A percentile compares a stretch with the other conserved stretches of the same genome.
These are phyloP conservation scores for Apolygus lucorum DNA, from an alignment of 1,140 invertebrate genomes.

Conservation along the genomic window DNA sequence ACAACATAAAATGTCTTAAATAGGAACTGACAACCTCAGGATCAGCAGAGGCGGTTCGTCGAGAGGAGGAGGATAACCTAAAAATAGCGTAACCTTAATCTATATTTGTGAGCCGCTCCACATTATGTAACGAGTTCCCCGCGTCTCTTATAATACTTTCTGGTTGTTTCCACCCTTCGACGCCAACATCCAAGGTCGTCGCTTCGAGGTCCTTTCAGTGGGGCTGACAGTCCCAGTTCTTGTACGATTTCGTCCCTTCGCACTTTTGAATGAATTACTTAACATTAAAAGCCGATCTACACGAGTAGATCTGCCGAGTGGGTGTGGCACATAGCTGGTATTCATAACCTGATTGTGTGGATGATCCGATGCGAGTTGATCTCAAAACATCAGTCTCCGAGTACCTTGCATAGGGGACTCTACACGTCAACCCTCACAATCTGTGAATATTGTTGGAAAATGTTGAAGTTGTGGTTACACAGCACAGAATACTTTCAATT, in stretches of 20 bases:
- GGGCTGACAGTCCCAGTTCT: not conserved
- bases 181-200: too few species aligned
- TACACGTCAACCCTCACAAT: too few species aligned
- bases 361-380: too few species aligned
- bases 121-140: not conserved
- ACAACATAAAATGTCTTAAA: too few species aligned
- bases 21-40: not conserved
- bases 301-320: not conserved
- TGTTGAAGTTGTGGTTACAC: too few species aligned
- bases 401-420: too few species aligned
- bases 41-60: not conserved
- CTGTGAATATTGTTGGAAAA: too few species aligned
- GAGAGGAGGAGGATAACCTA: not conserved
- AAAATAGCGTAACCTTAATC: constrained; percentile 4
- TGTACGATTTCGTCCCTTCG: not conserved
- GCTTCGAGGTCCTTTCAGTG: too few species aligned
- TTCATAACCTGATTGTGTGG: too few species aligned
- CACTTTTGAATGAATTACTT: not conserved
- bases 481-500: too few species aligned
- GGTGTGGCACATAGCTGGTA: too few species aligned
- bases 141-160: not conserved
- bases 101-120: constrained; percentile 6
- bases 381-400: too few species aligned
- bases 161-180: not conserved
- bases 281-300: not conserved